phyloP scores from a whole-genome alignment of 1,140 invertebrate species.

The Thrips palmi region DNA sequence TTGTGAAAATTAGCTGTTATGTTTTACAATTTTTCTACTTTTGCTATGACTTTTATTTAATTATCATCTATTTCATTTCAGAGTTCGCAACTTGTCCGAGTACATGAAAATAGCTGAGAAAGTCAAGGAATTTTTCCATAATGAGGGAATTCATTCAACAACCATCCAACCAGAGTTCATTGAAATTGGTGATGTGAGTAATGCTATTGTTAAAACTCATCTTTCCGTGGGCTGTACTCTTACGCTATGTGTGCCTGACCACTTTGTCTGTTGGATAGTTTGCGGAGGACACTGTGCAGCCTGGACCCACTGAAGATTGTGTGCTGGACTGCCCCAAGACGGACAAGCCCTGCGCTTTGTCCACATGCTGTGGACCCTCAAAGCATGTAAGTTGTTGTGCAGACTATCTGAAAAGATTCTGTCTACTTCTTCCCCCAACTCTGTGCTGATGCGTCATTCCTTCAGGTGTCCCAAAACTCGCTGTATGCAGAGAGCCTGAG shows the following conservation, averaged over 20 bases:
- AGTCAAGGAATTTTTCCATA: slow-evolving; percentile 89
- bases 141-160: slow-evolving; percentile 79
- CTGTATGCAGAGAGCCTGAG: background rate
- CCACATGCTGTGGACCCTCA: slow-evolving; percentile 61
- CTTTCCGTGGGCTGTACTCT: background rate
- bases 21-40: slow-evolving; percentile 2
- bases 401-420: too few relatives aligned
- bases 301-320: slow-evolving; percentile 40
- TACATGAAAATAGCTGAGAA: slow-evolving; percentile 68
- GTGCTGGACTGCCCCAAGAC: slow-evolving; percentile 72
- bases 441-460: background rate
- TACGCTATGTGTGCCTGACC: background rate
- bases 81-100: slow-evolving; percentile 69
- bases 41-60: background rate
- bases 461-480: background rate
- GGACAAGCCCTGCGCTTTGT: slow-evolving; percentile 61
- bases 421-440: slow-evolving; percentile 2
- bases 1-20: slow-evolving; percentile 9
- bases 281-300: slow-evolving; percentile 28
- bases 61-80: slow-evolving; percentile 20
- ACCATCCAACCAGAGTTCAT: slow-evolving; percentile 91
- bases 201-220: background rate
- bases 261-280: slow-evolving; percentile 20
- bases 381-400: slow-evolving; percentile 32
- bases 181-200: slow-evolving; percentile 33